Base-by-base conservation (phyloP, 2,888 invertebrate genomes). In the Caenorhabditis uteleia region DNA sequence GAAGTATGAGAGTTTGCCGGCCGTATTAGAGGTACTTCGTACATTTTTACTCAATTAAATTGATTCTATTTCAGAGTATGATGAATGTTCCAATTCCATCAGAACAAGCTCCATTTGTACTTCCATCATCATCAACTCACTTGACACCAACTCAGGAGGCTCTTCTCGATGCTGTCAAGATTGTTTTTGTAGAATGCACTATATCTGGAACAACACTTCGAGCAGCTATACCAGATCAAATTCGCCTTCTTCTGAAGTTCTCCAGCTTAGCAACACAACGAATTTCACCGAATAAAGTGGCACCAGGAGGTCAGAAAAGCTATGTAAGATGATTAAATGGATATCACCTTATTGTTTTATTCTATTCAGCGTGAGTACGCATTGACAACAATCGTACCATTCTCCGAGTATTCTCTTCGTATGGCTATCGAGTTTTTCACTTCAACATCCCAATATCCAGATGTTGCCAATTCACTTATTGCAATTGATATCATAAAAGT, bases 81-180 rank as follows among this genome's bases (percentile, higher is more conserved):
- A 89, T 92, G 23, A 88, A 89, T 50, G 89, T 91, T 70, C 92
- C 92, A 8, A 89, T 91, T 26, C 89, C 90, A 79, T 89, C 89
- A 6, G 91, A 91, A 84, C 89, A 89, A 47, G 88, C 90, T 23
- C 90, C 91, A 8, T 91, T 91, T 79, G 89, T 93, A 82, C 87
- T 93, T 85, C 87, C 91, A 8, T 68, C 67, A 75, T 88, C 90
- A 0, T 88, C 90, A 46, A 88, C 90, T 45, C 93, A 94, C 82
- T 89, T 91, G 34, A 91, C 91, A 1, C 90, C 91, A 8, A 86
- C 92, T 57, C 92, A 93, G 83, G 91, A 92, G 78, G 90, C 91
- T 45, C 89, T 91, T 38, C 85, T 93, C 23, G 91, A 92, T 82
- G 90, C 92, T 61, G 89, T 95, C 84, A 92, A 93, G 72, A 88